Conservation (phyloP, 2,888 invertebrate genomes). For the Sesamia inferens region DNA sequence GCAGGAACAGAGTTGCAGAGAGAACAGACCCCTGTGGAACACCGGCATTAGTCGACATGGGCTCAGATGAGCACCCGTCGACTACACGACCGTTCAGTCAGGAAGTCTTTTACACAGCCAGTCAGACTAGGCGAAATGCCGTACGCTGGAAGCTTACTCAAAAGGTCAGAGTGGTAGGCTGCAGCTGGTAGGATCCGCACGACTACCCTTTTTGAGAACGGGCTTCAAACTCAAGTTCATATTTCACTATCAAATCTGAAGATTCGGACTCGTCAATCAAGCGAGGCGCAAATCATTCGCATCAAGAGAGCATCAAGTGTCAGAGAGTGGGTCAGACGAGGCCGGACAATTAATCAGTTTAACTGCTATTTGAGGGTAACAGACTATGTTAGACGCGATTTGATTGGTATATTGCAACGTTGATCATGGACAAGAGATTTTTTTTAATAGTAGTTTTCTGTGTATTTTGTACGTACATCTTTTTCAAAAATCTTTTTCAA, state of each 20-base stretch:
- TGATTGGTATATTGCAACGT: not conserved
- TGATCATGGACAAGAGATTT: conserved; percentile 1
- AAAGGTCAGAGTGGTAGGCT: too few species aligned
- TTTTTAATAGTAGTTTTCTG: conserved; percentile 9
- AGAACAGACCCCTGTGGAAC: too few species aligned
- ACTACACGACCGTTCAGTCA: too few species aligned
- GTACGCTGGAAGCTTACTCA: too few species aligned
- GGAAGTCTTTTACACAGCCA: too few species aligned
- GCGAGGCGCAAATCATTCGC: conserved; percentile 21
- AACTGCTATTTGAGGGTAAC: conserved; percentile 25
- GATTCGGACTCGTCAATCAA: conserved; percentile 31
- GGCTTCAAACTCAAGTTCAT: not conserved
- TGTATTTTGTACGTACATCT: not conserved
- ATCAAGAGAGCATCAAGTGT: conserved; percentile 39
- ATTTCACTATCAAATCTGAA: conserved; percentile 11
- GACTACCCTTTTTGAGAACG: too few species aligned
- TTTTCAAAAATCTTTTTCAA: not conserved
- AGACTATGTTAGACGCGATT: not conserved
- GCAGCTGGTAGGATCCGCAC: too few species aligned
- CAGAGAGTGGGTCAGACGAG: conserved; percentile 15
- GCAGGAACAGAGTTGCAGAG: too few species aligned
- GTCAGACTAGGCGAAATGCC: too few species aligned
- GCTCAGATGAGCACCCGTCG: too few species aligned
- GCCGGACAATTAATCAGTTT: conserved; percentile 39
- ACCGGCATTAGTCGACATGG: too few species aligned